Evolutionary conservation across 2,113 vertebrate genomes (phyloP), one percentile per base, ranked within the genome.

Genomic region (Eulemur rufifrons): DNA sequence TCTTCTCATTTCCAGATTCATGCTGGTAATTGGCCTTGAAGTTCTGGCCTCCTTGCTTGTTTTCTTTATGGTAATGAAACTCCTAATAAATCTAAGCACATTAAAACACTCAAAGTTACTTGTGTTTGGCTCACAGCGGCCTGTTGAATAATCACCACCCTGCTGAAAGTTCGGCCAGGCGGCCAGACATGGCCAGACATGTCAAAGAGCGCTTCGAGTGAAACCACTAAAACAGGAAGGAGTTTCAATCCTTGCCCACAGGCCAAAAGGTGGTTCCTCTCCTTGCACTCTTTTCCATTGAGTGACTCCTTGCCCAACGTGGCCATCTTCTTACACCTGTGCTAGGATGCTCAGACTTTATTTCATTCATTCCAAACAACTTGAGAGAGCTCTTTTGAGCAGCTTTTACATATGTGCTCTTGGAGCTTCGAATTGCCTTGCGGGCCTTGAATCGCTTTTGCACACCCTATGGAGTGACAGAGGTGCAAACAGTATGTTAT

Each of bases 261-360:
- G n/a, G 10, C 27, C 56, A 12, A 18, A 56, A 45, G 25, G n/a
- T 10, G 2, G 25, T 9, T 34, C 59, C n/a, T 18, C 8, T 9
- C 37, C 6, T 47, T 37, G 8, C 2, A 2, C n/a, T 34, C 32
- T 37, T 34, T 47, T 14, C 32, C 11, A 0, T 10, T 0, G 8
- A 23, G 32, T 2, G 0, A 0, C 37, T 47, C 2, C 37, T 32
- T 27, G 12, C 4, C 25, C 34, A 4, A 20, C 2, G 10, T 8
- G 0, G 4, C 13, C 1, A 8, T 61, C 59, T 10, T 68, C 17
- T 47, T 37, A 17, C 6, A 10, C 61, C 85, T 78, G 59, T 17
- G 64, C 74, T 42, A 5, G 52, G 27, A 63, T 42, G 14, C 74
- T n/a, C 6, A 3, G 12, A 5, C 45, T 71, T 54, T 9, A 50